These are phyloP conservation scores for Leontopithecus rosalia DNA, from an alignment of 2,797 vertebrate species.

Conservation along the genomic window DNA sequence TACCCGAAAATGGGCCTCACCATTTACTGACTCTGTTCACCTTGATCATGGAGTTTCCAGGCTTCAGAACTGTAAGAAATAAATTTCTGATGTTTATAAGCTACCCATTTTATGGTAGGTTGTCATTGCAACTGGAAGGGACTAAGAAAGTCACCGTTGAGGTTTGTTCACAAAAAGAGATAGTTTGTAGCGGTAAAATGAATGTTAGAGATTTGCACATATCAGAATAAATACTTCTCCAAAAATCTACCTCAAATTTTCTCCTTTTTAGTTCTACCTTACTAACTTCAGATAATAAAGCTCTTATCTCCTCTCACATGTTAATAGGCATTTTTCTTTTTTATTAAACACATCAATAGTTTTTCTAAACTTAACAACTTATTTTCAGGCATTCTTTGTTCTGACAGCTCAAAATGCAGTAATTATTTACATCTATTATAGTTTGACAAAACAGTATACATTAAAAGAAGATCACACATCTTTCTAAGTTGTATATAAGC, in stretches of 20 bases:
- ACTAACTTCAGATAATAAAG: neutral
- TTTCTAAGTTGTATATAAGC: neutral
- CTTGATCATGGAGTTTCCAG: neutral
- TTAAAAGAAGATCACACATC: neutral
- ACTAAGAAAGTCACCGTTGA: neutral
- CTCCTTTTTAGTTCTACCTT: neutral
- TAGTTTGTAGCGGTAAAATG: neutral
- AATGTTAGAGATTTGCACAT: neutral
- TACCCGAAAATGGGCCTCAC: neutral
- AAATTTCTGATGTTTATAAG: neutral
- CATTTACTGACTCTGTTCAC: neutral
- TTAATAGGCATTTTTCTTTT: neutral
- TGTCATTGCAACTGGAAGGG: no score
- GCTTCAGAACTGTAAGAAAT: neutral
- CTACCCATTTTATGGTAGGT: neutral
- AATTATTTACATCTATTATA: neutral
- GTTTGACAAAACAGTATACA: neutral
- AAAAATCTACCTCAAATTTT: neutral
- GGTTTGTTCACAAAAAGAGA: neutral
- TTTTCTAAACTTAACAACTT: neutral
- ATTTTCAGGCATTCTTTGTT: neutral
- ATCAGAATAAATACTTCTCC: neutral
- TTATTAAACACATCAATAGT: neutral
- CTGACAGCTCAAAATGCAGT: neutral
- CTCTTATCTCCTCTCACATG: neutral